These are phyloP conservation scores for Sinosuthora webbiana DNA, from an alignment of 2,113 vertebrate genomes.

Conservation along the genomic window DNA sequence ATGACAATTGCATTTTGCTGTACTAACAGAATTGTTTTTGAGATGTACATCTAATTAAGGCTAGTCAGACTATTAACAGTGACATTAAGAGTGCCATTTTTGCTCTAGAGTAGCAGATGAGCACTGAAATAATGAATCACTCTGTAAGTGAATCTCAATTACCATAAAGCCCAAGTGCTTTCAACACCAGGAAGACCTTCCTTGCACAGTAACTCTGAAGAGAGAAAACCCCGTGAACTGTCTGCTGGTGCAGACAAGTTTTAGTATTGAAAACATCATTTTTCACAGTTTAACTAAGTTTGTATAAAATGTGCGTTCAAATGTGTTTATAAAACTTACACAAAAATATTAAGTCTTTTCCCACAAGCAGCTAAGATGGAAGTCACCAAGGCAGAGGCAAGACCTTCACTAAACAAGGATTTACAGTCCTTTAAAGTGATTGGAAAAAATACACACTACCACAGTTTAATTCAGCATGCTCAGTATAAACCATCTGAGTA, in stretches of 20 bases:
- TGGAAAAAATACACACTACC: background rate
- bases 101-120: background rate
- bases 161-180: background rate
- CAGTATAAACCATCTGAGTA: background rate
- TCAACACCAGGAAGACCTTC: background rate
- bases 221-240: background rate
- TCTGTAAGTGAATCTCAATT: background rate
- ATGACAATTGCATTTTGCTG: background rate
- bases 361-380: background rate
- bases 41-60: background rate
- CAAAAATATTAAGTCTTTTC: background rate
- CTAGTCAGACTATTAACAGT: background rate
- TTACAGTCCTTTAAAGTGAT: background rate
- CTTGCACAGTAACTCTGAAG: background rate
- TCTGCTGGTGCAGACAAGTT: background rate
- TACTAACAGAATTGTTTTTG: background rate
- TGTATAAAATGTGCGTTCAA: background rate
- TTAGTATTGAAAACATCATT: background rate
- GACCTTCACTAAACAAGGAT: background rate
- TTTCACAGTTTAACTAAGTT: background rate
- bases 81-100: background rate
- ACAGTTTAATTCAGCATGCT: background rate
- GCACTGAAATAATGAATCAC: background rate
- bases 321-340: background rate
- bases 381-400: background rate